phyloP scores from a whole-genome alignment of 2,113 vertebrate species.

The Ranitomeya imitator region DNA sequence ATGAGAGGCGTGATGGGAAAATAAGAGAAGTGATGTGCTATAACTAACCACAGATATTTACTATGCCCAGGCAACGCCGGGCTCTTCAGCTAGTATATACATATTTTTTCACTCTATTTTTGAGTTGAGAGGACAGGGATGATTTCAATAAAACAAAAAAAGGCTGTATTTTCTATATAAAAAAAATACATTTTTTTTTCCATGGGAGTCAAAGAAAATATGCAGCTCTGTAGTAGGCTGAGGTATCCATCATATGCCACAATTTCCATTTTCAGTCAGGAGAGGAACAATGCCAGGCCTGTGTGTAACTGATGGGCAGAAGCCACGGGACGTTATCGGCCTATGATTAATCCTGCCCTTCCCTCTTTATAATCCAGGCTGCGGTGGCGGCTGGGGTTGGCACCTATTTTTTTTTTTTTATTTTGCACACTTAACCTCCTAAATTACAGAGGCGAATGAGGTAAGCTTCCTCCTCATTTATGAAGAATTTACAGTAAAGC shows the following conservation, averaged over 20 bases:
- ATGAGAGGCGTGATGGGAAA: no score
- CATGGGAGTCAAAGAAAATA: no score
- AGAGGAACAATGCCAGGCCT: background rate
- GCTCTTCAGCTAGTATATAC: no score
- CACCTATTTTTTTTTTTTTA: conserved; percentile 58
- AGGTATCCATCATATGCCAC: background rate
- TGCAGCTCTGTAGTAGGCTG: no score
- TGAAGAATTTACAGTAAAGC: conserved; percentile 66
- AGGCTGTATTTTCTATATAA: no score
- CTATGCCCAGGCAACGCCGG: no score
- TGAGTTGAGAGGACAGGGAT: no score
- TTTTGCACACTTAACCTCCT: conserved; percentile 58
- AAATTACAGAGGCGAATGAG: conserved; percentile 57
- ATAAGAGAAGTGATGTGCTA: no score
- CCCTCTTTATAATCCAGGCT: conserved; percentile 46
- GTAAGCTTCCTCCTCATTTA: conserved; percentile 68
- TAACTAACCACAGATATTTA: no score
- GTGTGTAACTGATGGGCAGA: background rate
- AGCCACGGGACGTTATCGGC: background rate
- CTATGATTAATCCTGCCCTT: conserved; percentile 20
- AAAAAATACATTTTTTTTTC: no score
- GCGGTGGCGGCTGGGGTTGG: conserved; percentile 41
- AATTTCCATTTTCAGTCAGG: background rate
- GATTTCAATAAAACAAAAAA: no score
- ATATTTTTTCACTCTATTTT: no score